Evolutionary conservation across 2,888 invertebrate species (phyloP).

Genomic region (Arge pagana): DNA sequence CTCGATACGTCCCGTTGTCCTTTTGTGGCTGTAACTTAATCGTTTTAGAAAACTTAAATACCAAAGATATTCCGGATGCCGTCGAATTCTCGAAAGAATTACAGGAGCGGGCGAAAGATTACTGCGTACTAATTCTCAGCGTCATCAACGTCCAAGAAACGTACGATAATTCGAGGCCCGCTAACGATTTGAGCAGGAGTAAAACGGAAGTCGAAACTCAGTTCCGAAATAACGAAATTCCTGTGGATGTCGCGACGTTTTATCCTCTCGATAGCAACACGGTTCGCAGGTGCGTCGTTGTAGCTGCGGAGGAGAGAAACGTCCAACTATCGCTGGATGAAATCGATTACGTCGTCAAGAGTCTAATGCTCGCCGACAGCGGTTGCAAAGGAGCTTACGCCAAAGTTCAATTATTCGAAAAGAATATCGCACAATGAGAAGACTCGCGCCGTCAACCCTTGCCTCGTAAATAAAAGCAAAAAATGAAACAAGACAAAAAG

Average conservation of each 20-base stretch:
- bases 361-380: conserved; percentile 36
- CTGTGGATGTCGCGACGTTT: conserved; percentile 37
- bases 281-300: conserved; percentile 43
- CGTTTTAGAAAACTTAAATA: conserved; percentile 47
- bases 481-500: no score
- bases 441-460: no score
- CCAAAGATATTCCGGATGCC: conserved; percentile 35
- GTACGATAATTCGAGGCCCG: conserved; percentile 29
- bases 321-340: conserved; percentile 35
- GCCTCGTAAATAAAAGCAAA: no score
- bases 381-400: conserved; percentile 53
- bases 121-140: conserved; percentile 40
- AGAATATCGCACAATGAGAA: no score
- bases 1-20: conserved; percentile 30
- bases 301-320: conserved; percentile 37
- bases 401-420: conserved; percentile 41
- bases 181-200: conserved; percentile 34
- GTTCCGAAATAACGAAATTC: conserved; percentile 30
- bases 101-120: conserved; percentile 24
- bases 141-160: conserved; percentile 45
- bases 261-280: conserved; percentile 34
- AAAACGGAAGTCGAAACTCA: conserved; percentile 27
- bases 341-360: conserved; percentile 35
- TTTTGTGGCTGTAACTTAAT: conserved; percentile 43
- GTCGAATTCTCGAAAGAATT: conserved; percentile 33